Evolutionary conservation across 2,113 vertebrate genomes (phyloP).

Genomic region (Mus spicilegus): DNA sequence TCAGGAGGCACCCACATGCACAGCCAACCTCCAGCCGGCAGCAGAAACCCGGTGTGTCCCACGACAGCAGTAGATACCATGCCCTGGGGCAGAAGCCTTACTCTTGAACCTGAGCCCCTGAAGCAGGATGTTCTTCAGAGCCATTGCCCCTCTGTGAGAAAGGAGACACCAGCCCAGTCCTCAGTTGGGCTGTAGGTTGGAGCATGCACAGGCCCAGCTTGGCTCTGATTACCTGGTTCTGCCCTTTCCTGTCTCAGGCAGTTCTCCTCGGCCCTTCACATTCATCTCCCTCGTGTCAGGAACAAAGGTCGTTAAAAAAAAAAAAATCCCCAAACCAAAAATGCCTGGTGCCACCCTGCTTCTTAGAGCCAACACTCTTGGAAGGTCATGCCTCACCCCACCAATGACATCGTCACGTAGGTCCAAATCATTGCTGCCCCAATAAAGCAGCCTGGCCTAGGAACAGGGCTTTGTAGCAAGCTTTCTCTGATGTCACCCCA

Average conservation of each 20-base stretch:
- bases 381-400: neutral
- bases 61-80: slow-evolving; percentile 55
- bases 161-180: slow-evolving; percentile 14
- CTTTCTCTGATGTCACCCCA: neutral
- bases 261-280: neutral
- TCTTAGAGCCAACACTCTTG: neutral
- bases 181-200: neutral
- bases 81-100: slow-evolving; percentile 66
- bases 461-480: neutral
- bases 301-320: neutral
- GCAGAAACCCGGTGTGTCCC: slow-evolving; percentile 53
- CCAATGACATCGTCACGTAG: neutral
- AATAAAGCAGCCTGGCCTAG: neutral
- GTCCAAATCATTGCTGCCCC: slow-evolving; percentile 48
- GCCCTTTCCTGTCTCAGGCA: neutral
- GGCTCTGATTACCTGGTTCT: neutral
- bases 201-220: neutral
- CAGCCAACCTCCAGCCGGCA: slow-evolving; percentile 67
- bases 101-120: slow-evolving; percentile 78
- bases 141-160: slow-evolving; percentile 70
- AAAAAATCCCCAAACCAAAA: neutral
- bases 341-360: neutral
- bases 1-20: slow-evolving; percentile 75
- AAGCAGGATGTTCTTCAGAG: slow-evolving; percentile 68
- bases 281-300: neutral